These are phyloP conservation scores for human (Homo sapiens) DNA, from an alignment of 2,113 vertebrate genomes.

Conservation along the genomic window DNA sequence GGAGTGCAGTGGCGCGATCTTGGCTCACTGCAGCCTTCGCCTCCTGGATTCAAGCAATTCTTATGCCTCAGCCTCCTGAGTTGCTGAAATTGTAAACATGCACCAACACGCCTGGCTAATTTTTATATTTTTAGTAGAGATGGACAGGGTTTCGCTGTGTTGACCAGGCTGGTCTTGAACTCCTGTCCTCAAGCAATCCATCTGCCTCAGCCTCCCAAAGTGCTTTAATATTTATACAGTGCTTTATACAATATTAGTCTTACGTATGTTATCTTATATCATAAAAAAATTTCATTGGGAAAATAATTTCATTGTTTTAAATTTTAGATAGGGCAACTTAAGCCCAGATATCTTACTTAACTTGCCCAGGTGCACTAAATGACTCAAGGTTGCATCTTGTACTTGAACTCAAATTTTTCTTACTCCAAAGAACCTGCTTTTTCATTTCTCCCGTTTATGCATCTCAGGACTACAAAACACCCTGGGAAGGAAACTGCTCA, in stretches of 20 bases:
- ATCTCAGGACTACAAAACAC: slow-evolving; percentile 8
- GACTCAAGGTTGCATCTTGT: neutral
- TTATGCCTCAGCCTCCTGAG: no score
- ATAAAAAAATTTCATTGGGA: neutral
- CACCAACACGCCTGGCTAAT: no score
- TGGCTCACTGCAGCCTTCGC: no score
- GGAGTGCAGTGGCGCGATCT: no score
- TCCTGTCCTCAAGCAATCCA: no score
- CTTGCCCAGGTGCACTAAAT: neutral
- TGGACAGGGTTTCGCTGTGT: no score
- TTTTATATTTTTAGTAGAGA: no score
- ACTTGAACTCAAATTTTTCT: slow-evolving; percentile 6
- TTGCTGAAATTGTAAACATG: no score
- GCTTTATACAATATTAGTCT: slow-evolving; percentile 12
- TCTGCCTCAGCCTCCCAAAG: no score
- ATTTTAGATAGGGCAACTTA: neutral
- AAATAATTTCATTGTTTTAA: slow-evolving; percentile 11
- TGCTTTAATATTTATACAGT: neutral
- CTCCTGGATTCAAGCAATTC: no score
- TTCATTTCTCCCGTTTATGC: neutral
- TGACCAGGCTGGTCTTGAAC: no score
- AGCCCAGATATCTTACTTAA: neutral
- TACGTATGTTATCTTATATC: neutral
- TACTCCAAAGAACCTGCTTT: neutral
- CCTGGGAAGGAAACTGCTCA: neutral